phyloP scores from a whole-genome alignment of 2,888 invertebrate genomes.

The Orchesellides sinensis region DNA sequence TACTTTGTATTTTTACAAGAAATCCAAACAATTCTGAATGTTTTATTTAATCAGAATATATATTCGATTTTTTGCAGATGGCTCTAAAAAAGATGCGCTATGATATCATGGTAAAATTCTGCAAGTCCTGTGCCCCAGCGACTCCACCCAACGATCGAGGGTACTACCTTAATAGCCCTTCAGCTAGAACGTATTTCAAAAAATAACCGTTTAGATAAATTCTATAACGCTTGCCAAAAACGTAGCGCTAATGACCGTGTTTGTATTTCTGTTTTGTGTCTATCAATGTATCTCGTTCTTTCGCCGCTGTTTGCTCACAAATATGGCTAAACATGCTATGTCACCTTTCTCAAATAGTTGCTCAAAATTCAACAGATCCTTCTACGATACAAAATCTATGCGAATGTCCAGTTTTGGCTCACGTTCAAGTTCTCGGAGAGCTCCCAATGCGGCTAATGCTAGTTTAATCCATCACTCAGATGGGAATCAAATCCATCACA shows the following conservation, averaged over 20 bases:
- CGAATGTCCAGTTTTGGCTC: conserved; percentile 73
- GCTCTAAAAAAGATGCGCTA: conserved; percentile 74
- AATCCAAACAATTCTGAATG: neutral
- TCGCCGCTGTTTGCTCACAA: conserved; percentile 29
- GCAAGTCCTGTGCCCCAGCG: conserved; percentile 65
- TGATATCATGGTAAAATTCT: conserved; percentile 62
- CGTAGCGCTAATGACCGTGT: neutral
- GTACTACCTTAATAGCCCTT: conserved; percentile 65
- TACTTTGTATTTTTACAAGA: conserved; percentile 71
- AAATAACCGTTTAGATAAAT: conserved; percentile 6
- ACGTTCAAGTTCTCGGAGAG: conserved; percentile 64
- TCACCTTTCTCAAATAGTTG: too few species aligned
- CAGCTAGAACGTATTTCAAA: conserved; percentile 61
- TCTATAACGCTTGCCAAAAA: conserved; percentile 37
- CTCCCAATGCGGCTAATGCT: conserved; percentile 30
- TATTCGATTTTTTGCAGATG: conserved; percentile 57
- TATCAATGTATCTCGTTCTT: conserved; percentile 3
- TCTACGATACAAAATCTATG: conserved; percentile 72
- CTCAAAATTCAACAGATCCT: conserved; percentile 71
- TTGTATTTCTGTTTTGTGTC: conserved; percentile 6
- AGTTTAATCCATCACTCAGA: conserved; percentile 40
- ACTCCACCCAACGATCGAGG: conserved; percentile 65
- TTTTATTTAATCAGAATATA: conserved; percentile 6
- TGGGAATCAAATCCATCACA: conserved; percentile 46
- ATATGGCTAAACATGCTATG: too few species aligned